These are phyloP conservation scores for Axinella damicornis DNA, from an alignment of 37 sponge, comb jelly and placozoan genomes.

Conservation along the genomic window DNA sequence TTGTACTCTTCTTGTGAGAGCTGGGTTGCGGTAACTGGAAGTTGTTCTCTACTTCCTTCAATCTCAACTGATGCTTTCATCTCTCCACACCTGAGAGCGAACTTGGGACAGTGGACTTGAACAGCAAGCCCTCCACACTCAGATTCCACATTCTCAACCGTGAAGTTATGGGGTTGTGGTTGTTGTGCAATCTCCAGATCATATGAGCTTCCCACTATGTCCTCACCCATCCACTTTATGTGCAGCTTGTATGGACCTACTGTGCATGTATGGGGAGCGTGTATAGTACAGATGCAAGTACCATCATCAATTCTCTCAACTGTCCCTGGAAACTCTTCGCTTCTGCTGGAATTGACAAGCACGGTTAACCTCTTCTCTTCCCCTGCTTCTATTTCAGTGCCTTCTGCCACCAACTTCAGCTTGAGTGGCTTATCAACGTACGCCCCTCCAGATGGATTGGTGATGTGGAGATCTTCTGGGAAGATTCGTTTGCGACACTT, in stretches of 20 bases:
- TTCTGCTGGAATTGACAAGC: slow-evolving; percentile 15
- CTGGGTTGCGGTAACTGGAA: background rate
- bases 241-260: slow-evolving; percentile 57
- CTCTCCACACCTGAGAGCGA: slow-evolving; percentile 36
- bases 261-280: slow-evolving; percentile 31
- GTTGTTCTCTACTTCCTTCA: no score
- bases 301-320: background rate
- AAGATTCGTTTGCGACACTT: slow-evolving; percentile 20
- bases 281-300: slow-evolving; percentile 6
- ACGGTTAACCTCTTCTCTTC: slow-evolving; percentile 30
- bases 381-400: slow-evolving; percentile 33
- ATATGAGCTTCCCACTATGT: slow-evolving; percentile 74
- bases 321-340: slow-evolving; percentile 17
- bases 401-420: slow-evolving; percentile 30
- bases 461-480: slow-evolving; percentile 34
- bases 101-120: slow-evolving; percentile 59
- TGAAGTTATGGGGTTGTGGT: slow-evolving; percentile 54
- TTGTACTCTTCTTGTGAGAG: slow-evolving; percentile 3
- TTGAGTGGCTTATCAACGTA: slow-evolving; percentile 33
- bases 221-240: slow-evolving; percentile 62
- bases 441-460: slow-evolving; percentile 1
- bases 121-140: slow-evolving; percentile 69
- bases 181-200: slow-evolving; percentile 48
- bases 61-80: background rate
- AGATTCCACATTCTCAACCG: slow-evolving; percentile 47